Conservation (phyloP, 2,113 vertebrate genomes). For the Theristicus caerulescens region DNA sequence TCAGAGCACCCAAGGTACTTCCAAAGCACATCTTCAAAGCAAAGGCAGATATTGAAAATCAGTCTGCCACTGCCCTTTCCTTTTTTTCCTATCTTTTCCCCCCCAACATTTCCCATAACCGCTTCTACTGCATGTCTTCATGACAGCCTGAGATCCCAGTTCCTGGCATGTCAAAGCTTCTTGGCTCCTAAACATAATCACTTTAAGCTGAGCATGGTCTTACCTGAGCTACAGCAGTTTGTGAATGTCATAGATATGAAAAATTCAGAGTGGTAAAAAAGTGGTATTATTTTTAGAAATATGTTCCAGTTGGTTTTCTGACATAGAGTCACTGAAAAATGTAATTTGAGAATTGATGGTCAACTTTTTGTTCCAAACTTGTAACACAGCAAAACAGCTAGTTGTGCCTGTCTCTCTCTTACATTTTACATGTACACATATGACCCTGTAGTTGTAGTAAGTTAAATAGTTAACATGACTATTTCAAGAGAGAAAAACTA, state of each 20-base stretch:
- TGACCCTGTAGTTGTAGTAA: background rate
- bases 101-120: background rate
- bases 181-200: background rate
- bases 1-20: background rate
- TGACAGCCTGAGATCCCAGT: background rate
- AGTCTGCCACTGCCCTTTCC: background rate
- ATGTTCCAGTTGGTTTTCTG: background rate
- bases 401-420: background rate
- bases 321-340: background rate
- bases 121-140: background rate
- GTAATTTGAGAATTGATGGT: background rate
- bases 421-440: background rate
- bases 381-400: background rate
- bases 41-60: background rate
- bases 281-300: background rate
- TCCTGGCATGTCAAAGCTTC: background rate
- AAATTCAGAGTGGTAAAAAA: background rate
- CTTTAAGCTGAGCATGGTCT: background rate
- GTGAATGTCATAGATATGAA: background rate
- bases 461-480: background rate
- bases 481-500: background rate
- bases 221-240: background rate
- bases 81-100: background rate
- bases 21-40: background rate
- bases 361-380: background rate